phyloP scores from a whole-genome alignment of 2,888 invertebrate species.

The Aleiodes testaceus region DNA sequence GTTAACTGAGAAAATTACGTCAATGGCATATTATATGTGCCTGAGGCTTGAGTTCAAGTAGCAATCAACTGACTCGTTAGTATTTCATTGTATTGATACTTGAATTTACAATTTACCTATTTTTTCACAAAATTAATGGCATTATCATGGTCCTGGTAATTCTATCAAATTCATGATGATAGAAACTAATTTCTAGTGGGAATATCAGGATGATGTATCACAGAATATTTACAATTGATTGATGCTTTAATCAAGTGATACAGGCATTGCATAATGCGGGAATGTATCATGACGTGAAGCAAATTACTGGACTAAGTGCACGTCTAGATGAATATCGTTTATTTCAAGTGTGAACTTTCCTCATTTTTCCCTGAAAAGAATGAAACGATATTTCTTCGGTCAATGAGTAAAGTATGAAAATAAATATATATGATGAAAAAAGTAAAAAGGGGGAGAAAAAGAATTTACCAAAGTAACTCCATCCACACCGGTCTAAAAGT shows the following conservation, averaged over 20 bases:
- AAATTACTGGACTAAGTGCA: conserved; percentile 1
- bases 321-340: too few species aligned
- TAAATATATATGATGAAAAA: not conserved
- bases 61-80: conserved; percentile 45
- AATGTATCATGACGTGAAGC: conserved; percentile 5
- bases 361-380: too few species aligned
- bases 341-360: not conserved
- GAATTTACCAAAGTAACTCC: conserved; percentile 33
- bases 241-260: conserved; percentile 4
- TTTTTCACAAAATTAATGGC: too few species aligned
- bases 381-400: too few species aligned
- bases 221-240: not conserved
- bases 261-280: not conserved
- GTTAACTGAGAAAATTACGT: conserved; percentile 37
- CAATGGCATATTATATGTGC: conserved; percentile 1
- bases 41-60: conserved; percentile 42
- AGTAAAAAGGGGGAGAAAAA: not conserved
- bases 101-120: too few species aligned
- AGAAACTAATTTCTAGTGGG: too few species aligned
- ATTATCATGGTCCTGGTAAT: too few species aligned
- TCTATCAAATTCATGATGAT: too few species aligned
- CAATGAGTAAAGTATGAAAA: not conserved
- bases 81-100: conserved; percentile 35
- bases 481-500: conserved; percentile 27
- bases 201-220: not conserved